These are phyloP conservation scores for Epirrhoe tristata DNA, from an alignment of 2,888 invertebrate genomes.

Conservation along the genomic window DNA sequence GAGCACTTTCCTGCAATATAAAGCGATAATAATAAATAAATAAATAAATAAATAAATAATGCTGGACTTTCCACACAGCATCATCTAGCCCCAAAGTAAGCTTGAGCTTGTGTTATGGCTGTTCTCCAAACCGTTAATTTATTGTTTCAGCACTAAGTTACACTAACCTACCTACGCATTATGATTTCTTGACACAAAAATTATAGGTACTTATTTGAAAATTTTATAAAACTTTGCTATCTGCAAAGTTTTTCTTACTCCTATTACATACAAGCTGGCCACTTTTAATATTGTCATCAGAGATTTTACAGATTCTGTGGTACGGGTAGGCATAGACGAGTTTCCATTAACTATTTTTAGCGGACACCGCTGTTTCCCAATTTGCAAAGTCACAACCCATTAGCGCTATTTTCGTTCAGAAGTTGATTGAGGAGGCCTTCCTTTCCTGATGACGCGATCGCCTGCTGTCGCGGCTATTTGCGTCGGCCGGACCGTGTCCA, in stretches of 20 bases:
- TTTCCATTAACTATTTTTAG: constrained; percentile 18
- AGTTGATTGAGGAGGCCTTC: constrained; percentile 51
- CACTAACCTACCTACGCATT: neutral
- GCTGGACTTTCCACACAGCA: no score
- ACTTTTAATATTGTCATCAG: no score
- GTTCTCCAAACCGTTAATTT: constrained; percentile 47
- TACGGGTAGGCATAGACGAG: neutral
- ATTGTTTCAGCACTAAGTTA: constrained; percentile 36
- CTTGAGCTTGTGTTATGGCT: no score
- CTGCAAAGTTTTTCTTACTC: no score
- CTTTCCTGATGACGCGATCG: constrained; percentile 58
- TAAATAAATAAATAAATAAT: no score
- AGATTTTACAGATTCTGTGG: no score
- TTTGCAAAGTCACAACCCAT: constrained; percentile 42
- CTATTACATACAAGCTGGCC: no score
- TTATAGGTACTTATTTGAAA: neutral
- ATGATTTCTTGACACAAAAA: neutral
- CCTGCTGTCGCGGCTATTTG: constrained; percentile 62
- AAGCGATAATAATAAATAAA: constrained; percentile 37
- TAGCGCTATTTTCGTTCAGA: constrained; percentile 50
- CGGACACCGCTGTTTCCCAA: constrained; percentile 23
- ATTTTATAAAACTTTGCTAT: no score
- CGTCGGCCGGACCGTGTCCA: constrained; percentile 57
- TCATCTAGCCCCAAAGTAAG: no score
- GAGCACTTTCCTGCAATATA: constrained; percentile 23